Evolutionary conservation across 2,888 invertebrate species (phyloP).

Genomic region (Malthinus seriepunctatus): DNA sequence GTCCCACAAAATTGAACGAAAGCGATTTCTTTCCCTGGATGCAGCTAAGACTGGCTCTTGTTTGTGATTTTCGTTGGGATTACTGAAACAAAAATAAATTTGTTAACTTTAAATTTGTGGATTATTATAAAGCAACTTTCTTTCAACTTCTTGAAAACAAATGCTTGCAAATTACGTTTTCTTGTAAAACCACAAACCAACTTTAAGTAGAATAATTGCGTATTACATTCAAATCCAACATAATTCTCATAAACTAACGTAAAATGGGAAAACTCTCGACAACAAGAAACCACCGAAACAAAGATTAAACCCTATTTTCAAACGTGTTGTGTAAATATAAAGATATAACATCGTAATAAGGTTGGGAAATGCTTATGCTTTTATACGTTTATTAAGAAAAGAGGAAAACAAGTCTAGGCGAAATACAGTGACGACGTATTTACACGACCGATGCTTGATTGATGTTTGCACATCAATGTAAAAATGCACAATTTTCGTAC

Average conservation of each 20-base stretch:
- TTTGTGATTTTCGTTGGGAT: constrained; percentile 82
- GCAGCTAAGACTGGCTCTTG: constrained; percentile 77
- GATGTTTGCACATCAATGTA: constrained; percentile 15
- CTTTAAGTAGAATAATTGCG: constrained; percentile 28
- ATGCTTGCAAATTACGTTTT: constrained; percentile 17
- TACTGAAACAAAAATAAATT: constrained; percentile 60
- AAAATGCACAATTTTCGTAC: constrained; percentile 23
- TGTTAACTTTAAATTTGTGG: neutral
- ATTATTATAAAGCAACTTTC: neutral
- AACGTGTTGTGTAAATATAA: constrained; percentile 12
- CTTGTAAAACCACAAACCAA: constrained; percentile 9
- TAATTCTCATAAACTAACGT: constrained; percentile 17
- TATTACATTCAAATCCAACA: constrained; percentile 30
- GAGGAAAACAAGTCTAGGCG: constrained; percentile 4
- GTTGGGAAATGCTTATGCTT: constrained; percentile 10
- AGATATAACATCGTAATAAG: constrained; percentile 19
- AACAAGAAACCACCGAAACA: constrained; percentile 16
- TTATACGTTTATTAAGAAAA: constrained; percentile 11
- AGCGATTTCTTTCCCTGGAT: constrained; percentile 82
- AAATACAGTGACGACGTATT: constrained; percentile 17
- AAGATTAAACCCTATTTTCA: constrained; percentile 10
- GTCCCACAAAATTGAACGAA: constrained; percentile 85
- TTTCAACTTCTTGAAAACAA: neutral
- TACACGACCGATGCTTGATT: constrained; percentile 14
- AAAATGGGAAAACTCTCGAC: constrained; percentile 16